Evolutionary conservation across 53 echinoderm and acorn worm genomes (phyloP), one percentile per base, ranked within the genome.

Genomic region (Mesocentrotus franciscanus): DNA sequence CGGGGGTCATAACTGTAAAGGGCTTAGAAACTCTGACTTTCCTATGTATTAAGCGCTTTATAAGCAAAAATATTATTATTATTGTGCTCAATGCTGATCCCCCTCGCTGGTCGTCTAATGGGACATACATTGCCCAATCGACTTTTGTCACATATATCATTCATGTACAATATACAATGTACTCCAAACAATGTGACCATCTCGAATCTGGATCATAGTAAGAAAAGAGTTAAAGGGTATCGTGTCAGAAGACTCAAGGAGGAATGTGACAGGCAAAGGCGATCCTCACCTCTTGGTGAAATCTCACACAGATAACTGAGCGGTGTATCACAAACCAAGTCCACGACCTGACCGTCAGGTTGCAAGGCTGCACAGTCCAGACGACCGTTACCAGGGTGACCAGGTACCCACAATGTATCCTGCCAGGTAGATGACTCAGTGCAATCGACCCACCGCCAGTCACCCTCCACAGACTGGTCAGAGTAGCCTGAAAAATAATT

Each of bases 401-500:
- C 97, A 56, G 97, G 93, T 26, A 87, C 89, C 97, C 97, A 97
- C 2, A 96, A 92, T 56, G 93, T 18, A 7, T 85, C 59, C 90
- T 97, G 96, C 93, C 96, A 97, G 14, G 71, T 56, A n/a, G 93
- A 61, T 61, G 97, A 78, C 35, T 89, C 90, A 26, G 71, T 94
- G 79, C 97, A 97, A 56, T 97, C 96, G 30, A 96, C 68, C 97
- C 97, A 97, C 22, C 90, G 92, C 97, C 97, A 96, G 9, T 36
- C 64, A 26, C 97, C 96, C 83, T 97, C 97, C 9, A 96, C 94
- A 1, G 97, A 95, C 34, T 96, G 93, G 76, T 97, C 97, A 12
- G 85, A 93, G 78, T 97, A 97, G 35, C 97, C 97, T 97, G 87
- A 30, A 32, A 91, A 15, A 75, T 29, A n/a, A 27, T 9, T 27